Conservation (phyloP, 35 echinoderm and acorn worm species). For the Apostichopus japonicus region DNA sequence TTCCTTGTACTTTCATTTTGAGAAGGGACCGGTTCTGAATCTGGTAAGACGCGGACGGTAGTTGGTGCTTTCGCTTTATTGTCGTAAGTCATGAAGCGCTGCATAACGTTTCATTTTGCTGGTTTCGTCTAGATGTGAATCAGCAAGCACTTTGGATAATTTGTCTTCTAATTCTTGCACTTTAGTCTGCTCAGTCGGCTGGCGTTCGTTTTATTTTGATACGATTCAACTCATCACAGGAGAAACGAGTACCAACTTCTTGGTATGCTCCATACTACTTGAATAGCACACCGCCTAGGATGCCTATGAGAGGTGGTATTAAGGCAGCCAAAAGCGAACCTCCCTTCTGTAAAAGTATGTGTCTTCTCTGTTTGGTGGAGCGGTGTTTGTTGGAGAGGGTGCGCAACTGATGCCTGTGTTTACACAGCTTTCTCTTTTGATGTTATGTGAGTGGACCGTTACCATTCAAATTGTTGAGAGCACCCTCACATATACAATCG, state of each 20-base stretch:
- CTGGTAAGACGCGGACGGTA: neutral
- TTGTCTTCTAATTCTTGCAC: neutral
- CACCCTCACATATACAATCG: conserved; percentile 44
- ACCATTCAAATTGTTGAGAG: conserved; percentile 13
- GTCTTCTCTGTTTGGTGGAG: neutral
- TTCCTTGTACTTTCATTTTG: neutral
- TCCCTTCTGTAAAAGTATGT: conserved; percentile 17
- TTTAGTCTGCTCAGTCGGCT: neutral
- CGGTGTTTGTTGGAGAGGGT: too few relatives aligned
- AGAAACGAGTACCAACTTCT: neutral
- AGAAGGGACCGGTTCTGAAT: neutral
- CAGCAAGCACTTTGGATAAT: conserved; percentile 1
- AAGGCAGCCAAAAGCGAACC: neutral
- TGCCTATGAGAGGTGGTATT: conserved; percentile 28
- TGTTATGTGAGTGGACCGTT: conserved; percentile 4
- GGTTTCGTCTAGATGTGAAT: neutral
- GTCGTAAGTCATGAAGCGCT: neutral
- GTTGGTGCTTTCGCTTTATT: neutral
- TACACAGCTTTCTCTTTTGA: neutral
- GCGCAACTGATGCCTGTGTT: neutral
- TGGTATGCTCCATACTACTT: conserved; percentile 25
- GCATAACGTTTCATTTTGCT: conserved; percentile 32
- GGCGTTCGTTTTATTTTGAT: neutral
- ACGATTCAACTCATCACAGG: neutral
- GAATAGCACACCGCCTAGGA: conserved; percentile 13